Percentiles rank a stretch among this genome's conserved stretches.
Evolutionary conservation across 2,797 vertebrate genomes (phyloP).

Genomic region (Xerus rutilus): DNA sequence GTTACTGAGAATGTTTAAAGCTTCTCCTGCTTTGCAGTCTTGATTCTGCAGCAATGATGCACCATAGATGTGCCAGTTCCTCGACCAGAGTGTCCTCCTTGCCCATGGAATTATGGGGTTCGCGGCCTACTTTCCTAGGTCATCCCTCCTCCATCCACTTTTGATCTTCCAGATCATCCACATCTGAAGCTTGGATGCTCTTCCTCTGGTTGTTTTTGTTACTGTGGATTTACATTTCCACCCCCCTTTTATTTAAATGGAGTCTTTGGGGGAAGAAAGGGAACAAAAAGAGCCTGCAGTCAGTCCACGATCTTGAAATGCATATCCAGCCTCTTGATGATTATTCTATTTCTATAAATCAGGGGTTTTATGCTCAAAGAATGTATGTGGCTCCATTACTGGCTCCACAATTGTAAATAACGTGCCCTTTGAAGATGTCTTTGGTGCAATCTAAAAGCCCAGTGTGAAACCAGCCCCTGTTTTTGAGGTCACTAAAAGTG

Average conservation of each 20-base stretch:
- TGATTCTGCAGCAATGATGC: background rate
- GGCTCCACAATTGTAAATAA: background rate
- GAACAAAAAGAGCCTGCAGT: background rate
- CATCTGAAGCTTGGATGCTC: background rate
- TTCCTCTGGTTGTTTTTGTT: background rate
- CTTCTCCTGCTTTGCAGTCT: background rate
- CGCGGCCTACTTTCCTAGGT: background rate
- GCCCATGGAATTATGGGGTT: fast-evolving
- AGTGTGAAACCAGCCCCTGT: background rate
- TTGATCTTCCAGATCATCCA: background rate
- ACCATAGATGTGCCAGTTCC: fast-evolving
- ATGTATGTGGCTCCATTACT: background rate
- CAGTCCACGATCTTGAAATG: background rate
- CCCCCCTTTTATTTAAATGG: background rate
- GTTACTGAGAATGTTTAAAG: background rate
- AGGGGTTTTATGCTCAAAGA: background rate
- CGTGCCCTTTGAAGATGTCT: background rate
- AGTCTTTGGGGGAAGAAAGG: background rate
- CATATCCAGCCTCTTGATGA: background rate
- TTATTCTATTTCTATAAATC: background rate
- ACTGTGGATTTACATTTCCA: background rate
- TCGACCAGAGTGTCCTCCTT: fast-evolving
- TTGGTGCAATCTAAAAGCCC: background rate
- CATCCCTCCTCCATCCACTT: fast-evolving
- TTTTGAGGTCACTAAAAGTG: background rate